A percentile compares a stretch with the other conserved stretches of the same genome.
phyloP scores from a whole-genome alignment of 2,888 invertebrate species.

The Troides aeacus region DNA sequence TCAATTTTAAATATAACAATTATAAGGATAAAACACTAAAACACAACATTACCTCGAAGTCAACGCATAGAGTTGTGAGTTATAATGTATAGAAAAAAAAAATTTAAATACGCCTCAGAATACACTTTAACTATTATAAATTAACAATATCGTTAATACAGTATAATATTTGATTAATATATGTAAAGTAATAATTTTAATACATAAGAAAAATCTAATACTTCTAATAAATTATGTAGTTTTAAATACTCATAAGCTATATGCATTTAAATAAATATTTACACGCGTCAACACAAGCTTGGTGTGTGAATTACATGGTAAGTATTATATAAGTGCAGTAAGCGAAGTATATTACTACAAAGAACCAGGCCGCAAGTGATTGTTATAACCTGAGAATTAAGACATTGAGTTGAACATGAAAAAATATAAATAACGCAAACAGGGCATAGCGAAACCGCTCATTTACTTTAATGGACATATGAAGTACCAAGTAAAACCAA shows the following conservation, averaged over 20 bases:
- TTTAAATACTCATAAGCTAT: background rate
- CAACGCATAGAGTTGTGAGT: too few relatives aligned
- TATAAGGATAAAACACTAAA: too few relatives aligned
- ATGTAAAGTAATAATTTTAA: too few relatives aligned
- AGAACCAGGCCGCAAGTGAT: slow-evolving; percentile 8
- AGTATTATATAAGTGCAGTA: background rate
- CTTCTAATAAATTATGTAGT: background rate
- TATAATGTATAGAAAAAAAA: too few relatives aligned
- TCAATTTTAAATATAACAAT: too few relatives aligned
- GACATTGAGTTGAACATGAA: slow-evolving; percentile 28
- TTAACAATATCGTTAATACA: too few relatives aligned
- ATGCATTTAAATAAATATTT: background rate
- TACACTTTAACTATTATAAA: too few relatives aligned
- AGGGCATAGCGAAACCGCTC: slow-evolving; percentile 27
- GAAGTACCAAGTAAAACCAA: background rate
- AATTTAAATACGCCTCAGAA: too few relatives aligned
- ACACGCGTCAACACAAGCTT: background rate
- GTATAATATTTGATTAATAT: too few relatives aligned
- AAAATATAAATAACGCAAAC: slow-evolving; percentile 17
- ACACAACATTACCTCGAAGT: too few relatives aligned
- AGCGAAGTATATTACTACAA: background rate
- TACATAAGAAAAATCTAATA: too few relatives aligned
- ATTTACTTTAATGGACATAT: slow-evolving; percentile 19
- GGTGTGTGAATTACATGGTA: background rate
- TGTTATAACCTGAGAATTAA: slow-evolving; percentile 17